Conservation (phyloP, 1,140 invertebrate genomes). For the Drosophila busckii region DNA sequence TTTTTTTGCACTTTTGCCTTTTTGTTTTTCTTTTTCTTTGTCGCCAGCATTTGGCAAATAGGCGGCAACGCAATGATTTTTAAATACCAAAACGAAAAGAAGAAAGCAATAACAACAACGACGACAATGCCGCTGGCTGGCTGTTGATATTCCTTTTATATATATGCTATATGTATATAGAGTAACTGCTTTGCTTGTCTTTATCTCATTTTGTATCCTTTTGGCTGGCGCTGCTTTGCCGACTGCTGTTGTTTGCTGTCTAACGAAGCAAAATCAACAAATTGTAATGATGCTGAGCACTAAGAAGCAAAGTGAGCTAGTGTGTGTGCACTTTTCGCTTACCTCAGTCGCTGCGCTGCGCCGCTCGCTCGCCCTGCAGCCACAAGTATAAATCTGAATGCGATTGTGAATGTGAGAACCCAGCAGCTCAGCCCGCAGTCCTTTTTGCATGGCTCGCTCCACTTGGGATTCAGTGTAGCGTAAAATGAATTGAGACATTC, state of each 20-base stretch:
- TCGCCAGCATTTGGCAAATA: conserved; percentile 24
- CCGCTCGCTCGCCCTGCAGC: background rate
- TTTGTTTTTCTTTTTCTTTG: conserved; percentile 34
- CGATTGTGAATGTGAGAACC: conserved; percentile 27
- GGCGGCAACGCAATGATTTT: conserved; percentile 52
- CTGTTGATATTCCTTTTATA: conserved; percentile 7
- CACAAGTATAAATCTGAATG: conserved; percentile 25
- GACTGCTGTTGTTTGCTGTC: conserved; percentile 67
- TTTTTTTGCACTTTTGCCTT: conserved; percentile 27
- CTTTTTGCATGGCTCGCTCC: conserved; percentile 70
- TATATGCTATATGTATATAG: too few species aligned
- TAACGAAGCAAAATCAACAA: conserved; percentile 77
- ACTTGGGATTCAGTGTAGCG: conserved; percentile 67
- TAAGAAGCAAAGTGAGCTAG: conserved; percentile 39
- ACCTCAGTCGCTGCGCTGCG: background rate
- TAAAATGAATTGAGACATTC: conserved; percentile 77
- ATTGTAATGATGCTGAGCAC: conserved; percentile 66
- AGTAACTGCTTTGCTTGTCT: too few species aligned
- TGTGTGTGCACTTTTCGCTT: conserved; percentile 64
- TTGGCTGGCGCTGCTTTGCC: background rate
- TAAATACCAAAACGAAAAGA: conserved; percentile 39
- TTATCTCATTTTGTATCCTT: background rate
- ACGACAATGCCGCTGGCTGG: conserved; percentile 24
- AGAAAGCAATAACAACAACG: conserved; percentile 28
- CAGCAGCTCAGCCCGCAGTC: conserved; percentile 53